Conservation (phyloP, 1,140 invertebrate species). For the Anthonomus grandis region DNA sequence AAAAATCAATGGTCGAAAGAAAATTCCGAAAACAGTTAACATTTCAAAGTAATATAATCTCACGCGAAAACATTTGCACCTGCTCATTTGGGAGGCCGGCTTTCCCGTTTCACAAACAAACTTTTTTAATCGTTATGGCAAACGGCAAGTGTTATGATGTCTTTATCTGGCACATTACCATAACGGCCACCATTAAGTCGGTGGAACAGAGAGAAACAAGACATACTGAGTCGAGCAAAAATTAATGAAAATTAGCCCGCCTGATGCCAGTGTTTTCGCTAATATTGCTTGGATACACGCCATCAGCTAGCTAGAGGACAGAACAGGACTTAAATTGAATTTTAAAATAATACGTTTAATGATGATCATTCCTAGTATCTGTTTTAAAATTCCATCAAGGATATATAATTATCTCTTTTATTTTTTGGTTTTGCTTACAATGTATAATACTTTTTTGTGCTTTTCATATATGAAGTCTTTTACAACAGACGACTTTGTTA, state of each 20-base stretch:
- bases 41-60: too few species aligned
- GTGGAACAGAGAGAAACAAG: slow-evolving; percentile 31
- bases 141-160: slow-evolving; percentile 19
- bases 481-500: too few species aligned
- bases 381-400: too few species aligned
- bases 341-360: too few species aligned
- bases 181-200: slow-evolving; percentile 19
- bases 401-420: too few species aligned
- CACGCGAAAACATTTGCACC: slow-evolving; percentile 5
- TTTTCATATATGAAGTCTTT: too few species aligned
- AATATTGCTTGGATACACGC: slow-evolving; percentile 39
- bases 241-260: slow-evolving; percentile 37
- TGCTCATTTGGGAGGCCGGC: slow-evolving; percentile 6
- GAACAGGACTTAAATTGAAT: slow-evolving; percentile 10
- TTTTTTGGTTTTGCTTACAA: too few species aligned
- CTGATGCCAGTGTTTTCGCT: slow-evolving; percentile 33
- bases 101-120: slow-evolving; percentile 1
- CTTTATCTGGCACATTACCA: slow-evolving; percentile 28
- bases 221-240: slow-evolving; percentile 23
- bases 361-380: too few species aligned
- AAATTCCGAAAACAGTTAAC: too few species aligned
- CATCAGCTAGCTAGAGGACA: slow-evolving; percentile 19
- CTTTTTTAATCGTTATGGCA: slow-evolving; percentile 14
- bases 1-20: too few species aligned
- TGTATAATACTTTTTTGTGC: too few species aligned